Evolutionary conservation across 2,888 invertebrate genomes (phyloP), one percentile per base, ranked within the genome.

Genomic region (Scaptomyza parva): DNA sequence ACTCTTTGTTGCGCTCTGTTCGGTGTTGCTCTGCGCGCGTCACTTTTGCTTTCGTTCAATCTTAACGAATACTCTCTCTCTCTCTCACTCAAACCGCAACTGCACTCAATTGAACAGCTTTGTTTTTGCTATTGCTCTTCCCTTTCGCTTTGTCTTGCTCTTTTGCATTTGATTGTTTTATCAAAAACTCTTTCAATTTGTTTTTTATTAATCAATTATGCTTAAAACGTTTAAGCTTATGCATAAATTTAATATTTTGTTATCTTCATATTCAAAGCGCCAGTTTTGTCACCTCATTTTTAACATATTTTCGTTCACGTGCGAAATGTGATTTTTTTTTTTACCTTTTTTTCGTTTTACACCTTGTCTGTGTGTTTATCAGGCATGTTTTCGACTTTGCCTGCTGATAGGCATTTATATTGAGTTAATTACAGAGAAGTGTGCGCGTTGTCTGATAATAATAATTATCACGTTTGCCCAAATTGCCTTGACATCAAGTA

Each of bases 261-360:
- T 50, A 52, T 57, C 66, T 51, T 30, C 41, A 28, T 45, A 9
- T 41, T 26, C 7, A 33, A 30, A 35, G 55, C 53, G 52, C 53
- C 26, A n/a, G n/a, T 63, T 63, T 57, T 71, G 44, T 35, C 69
- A 57, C 52, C 35, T 22, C 33, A 55, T 30, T 53, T 60, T 17
- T n/a, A 52, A 41, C 18, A 57, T 37, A 30, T 28, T 59, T 54
- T 40, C 28, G 33, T 60, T 47, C 37, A 33, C 24, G 61, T 72
- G 57, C 54, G 30, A 47, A 51, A 22, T 54, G 30, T 66, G 41
- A 45, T 47, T 54, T 50, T 53, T 48, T 41, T 35, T n/a, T 20
- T 9, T 35, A 9, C 2, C 24, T 45, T 53, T 24, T 1, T 8
- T 17, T 39, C 11, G 24, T 35, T 57, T 65, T 65, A 65, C 59